phyloP scores from a whole-genome alignment of 2,113 vertebrate species.

The Aythya baeri region DNA sequence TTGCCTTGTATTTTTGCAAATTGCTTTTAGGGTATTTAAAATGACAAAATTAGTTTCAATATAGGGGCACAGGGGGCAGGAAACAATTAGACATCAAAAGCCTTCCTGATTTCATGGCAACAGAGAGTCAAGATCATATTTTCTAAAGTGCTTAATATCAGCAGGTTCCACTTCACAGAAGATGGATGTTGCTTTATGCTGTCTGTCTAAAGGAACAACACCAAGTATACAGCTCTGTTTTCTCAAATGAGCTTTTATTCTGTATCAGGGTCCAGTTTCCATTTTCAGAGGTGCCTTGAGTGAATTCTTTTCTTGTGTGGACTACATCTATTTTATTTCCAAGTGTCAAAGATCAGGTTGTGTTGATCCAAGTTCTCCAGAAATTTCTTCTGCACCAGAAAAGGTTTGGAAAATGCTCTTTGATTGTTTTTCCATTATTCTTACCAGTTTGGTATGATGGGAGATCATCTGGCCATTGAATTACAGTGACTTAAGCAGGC shows the following conservation, averaged over 20 bases:
- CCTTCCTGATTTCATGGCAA: not conserved
- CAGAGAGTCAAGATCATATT: not conserved
- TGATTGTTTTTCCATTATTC: not conserved
- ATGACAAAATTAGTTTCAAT: not conserved
- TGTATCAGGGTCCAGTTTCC: not conserved
- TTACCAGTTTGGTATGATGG: not conserved
- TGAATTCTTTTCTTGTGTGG: not conserved
- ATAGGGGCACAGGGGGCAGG: not conserved
- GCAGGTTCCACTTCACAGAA: not conserved
- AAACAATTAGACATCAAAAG: not conserved
- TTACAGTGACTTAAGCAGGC: not conserved
- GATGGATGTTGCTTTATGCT: not conserved
- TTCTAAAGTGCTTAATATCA: accelerated
- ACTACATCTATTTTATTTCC: not conserved
- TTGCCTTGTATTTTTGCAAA: not conserved
- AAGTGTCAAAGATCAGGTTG: not conserved
- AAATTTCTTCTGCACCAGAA: not conserved
- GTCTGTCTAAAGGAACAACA: not conserved
- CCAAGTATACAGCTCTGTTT: not conserved
- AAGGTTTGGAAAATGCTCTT: not conserved
- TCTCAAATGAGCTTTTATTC: not conserved
- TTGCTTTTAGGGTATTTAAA: not conserved
- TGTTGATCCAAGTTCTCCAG: not conserved
- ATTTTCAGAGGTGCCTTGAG: not conserved
- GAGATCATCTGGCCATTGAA: not conserved